Evolutionary conservation across 2,888 invertebrate genomes (phyloP), one percentile per base, ranked within the genome.

Genomic region (Doris montereyensis): DNA sequence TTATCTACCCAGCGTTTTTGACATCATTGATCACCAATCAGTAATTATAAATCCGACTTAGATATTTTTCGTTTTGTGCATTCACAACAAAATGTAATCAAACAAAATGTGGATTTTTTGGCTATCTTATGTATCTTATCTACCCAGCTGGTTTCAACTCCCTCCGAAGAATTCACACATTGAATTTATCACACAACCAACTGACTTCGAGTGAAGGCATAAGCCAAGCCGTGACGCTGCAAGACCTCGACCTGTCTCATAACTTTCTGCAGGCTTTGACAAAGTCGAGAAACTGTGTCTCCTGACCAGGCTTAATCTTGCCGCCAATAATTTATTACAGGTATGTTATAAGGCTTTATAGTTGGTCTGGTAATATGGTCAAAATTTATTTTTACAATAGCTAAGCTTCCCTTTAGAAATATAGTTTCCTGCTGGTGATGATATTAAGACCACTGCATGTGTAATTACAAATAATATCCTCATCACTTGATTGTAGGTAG

Each of bases 251-350:
- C 78, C 79, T 90, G 17, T 88, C 89, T 1, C 82, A 87, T 80
- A 90, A 90, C 82, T 89, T 89, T 75, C 84, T 90, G n/a, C 87
- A 88, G 41, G 62, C 77, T 0, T 58, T 89, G 1, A 84, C 85
- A 17, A 87, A 41, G 62, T 89, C 21, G 82, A 84, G 35, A 87
- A 86, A 57, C 82, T 90, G 21, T 88, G 88, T 71, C 83, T 90
- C 24, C 84, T 90, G 26, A 83, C 86, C 60, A 77, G 76, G n/a
- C 82, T 90, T 13, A 80, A 87, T 77, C 84, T 86, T 2, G 83
- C 88, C 5, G 80, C 84, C 28, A 90, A 90, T 79, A 90, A 88
- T 79, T 77, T 90, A 3, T 81, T 86, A 24, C 82, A 89, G 88
- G 90, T 90, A 74, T 13, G 75, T 72, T 17, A 41, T 41, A 17